Conservation (phyloP, 2,888 invertebrate genomes). For the Ptycholaimellus sp. region DNA sequence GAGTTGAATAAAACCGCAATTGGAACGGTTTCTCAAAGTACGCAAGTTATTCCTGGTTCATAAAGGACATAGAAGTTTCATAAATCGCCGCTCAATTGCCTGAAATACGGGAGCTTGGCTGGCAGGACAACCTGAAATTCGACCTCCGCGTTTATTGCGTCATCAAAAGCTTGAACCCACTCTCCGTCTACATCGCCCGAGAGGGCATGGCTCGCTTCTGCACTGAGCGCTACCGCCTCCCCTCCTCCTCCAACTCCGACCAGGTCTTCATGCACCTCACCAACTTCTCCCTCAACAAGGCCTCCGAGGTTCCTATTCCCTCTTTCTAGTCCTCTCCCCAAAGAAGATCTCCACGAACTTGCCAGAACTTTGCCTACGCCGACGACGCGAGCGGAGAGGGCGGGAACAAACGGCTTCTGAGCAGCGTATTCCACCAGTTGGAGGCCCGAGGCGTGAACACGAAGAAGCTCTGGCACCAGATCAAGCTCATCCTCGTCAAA, state of each 20-base stretch:
- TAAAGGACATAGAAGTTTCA: too few species aligned
- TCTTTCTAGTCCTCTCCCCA: too few species aligned
- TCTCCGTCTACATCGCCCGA: conserved; percentile 25
- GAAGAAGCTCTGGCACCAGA: conserved; percentile 27
- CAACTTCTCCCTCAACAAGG: conserved; percentile 33
- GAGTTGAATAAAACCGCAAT: too few species aligned
- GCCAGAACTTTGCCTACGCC: too few species aligned
- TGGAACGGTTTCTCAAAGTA: too few species aligned
- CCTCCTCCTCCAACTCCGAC: conserved; percentile 28
- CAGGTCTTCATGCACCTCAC: conserved; percentile 32
- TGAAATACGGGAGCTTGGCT: too few species aligned
- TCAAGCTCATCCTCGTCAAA: conserved; percentile 30
- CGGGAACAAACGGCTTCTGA: conserved; percentile 31
- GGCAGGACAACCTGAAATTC: conserved; percentile 30
- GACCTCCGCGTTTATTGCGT: conserved; percentile 32
- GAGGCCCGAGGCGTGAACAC: conserved; percentile 26
- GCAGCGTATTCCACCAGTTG: conserved; percentile 28
- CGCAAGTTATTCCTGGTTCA: too few species aligned
- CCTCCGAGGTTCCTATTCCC: too few species aligned
- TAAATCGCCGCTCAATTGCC: too few species aligned
- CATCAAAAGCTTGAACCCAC: conserved; percentile 28
- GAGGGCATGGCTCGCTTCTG: conserved; percentile 31
- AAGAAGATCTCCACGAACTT: too few species aligned
- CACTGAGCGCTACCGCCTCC: conserved; percentile 29
- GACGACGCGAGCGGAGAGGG: too few species aligned